Conservation (phyloP, 92 coral and sea anemone species). For the Zoanthus gigantus region DNA sequence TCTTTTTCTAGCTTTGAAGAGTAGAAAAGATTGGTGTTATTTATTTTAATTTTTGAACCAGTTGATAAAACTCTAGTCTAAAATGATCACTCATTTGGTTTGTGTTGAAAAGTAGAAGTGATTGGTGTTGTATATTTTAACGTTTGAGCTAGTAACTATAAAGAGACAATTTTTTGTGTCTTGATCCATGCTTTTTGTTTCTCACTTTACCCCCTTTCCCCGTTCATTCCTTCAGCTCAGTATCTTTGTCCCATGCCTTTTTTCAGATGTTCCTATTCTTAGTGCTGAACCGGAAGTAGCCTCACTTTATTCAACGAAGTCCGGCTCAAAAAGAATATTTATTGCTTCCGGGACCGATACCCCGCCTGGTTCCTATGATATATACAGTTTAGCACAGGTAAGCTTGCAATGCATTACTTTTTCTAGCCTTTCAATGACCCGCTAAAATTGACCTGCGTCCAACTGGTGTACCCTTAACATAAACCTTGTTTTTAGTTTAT, state of each 20-base stretch:
- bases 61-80: not conserved
- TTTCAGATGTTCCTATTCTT: slow-evolving; percentile 85
- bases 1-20: not conserved
- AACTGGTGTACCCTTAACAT: too few species aligned
- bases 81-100: not conserved
- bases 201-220: not conserved
- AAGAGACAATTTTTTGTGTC: not conserved
- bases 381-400: slow-evolving; percentile 97
- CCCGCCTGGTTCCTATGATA: slow-evolving; percentile 95
- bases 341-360: slow-evolving; percentile 81
- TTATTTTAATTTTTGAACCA: not conserved
- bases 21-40: too few species aligned
- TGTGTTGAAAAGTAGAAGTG: too few species aligned
- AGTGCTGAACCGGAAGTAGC: slow-evolving; percentile 98
- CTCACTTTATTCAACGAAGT: slow-evolving; percentile 91
- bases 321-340: slow-evolving; percentile 96
- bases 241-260: not conserved
- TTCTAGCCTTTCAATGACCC: too few species aligned
- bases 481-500: too few species aligned
- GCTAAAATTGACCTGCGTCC: too few species aligned
- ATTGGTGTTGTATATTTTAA: too few species aligned
- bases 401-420: not conserved
- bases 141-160: not conserved
- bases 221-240: not conserved
- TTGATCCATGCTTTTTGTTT: not conserved